Evolutionary conservation across 2,888 invertebrate species (phyloP), one percentile per base, ranked within the genome.

Genomic region (Eutolmus rufibarbis): DNA sequence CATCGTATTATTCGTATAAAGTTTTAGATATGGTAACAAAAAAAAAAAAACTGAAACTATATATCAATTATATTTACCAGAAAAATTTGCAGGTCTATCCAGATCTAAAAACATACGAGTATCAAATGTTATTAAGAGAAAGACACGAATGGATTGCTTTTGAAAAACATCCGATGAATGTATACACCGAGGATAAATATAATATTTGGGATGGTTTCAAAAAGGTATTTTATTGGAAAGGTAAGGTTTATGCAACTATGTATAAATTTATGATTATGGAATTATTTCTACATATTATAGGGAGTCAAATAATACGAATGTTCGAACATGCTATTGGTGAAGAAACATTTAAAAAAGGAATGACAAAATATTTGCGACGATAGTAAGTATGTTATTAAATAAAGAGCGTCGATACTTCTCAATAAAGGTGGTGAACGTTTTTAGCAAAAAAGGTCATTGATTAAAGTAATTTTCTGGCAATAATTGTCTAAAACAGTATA

Each of bases 1-100:
- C 96, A 0, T 9, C 74, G 5, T 74, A 19, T n/a, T 74, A 74
- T 74, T 28, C 31, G 14, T 0, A 5, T 7, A 74, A 74, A 34
- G 5, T 31, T 74, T 23, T 74, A 34, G 31, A 74, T 23, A 74
- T 31, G 31, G 74, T 74, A 28, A n/a, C n/a, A n/a, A 34, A 34
- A 34, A 0, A 34, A 34, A 5, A 0, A 8, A 16, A 14, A 46
- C 0, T n/a, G 19, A n/a, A 4, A 5, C 0, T 51, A 51, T n/a
- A n/a, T 51, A 51, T 5, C 7, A n/a, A 16, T 51, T 51, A n/a
- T 51, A 51, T 51, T 51, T n/a, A 51, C 1, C 0, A 51, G 7
- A n/a, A n/a, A 7, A 46, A 19, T 19, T 51, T 51, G 5, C 51
- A 51, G 51, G 7, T 51, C 7, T 51, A n/a, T 51, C 51, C 51